Conservation (phyloP, 2,888 invertebrate species). For the Tenthredo amoena region DNA sequence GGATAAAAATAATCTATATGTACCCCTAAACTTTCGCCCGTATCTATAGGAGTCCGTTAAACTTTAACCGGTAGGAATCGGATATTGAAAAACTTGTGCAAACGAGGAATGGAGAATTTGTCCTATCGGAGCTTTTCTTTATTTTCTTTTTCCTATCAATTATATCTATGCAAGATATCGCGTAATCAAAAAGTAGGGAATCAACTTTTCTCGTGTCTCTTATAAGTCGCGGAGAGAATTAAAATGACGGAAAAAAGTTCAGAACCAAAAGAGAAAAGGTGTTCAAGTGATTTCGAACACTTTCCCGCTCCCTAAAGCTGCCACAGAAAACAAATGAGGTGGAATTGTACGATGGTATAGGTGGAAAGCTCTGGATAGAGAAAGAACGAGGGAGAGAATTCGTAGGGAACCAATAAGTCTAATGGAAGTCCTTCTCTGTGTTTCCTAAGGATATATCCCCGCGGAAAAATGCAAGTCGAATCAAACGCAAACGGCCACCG, state of each 20-base stretch:
- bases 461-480: slow-evolving; percentile 19
- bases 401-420: slow-evolving; percentile 62
- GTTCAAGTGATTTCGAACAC: slow-evolving; percentile 35
- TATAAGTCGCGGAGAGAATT: neutral
- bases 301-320: slow-evolving; percentile 3
- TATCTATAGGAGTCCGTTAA: neutral
- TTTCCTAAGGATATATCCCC: slow-evolving; percentile 20
- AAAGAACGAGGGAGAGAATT: slow-evolving; percentile 4
- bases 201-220: neutral
- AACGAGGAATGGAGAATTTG: neutral
- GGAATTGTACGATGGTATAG: slow-evolving; percentile 10
- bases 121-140: neutral
- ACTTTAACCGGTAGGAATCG: slow-evolving; percentile 55
- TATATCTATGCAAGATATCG: too few species aligned
- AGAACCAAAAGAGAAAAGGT: neutral
- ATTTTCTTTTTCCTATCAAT: neutral
- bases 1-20: slow-evolving; percentile 4
- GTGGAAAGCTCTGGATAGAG: neutral
- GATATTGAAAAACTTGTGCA: slow-evolving; percentile 73
- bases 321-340: slow-evolving; percentile 43
- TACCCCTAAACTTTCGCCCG: neutral
- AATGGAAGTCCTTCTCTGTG: slow-evolving; percentile 62
- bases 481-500: slow-evolving; percentile 34
- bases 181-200: neutral
- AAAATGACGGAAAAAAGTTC: neutral